Base-by-base conservation (phyloP, 2,797 vertebrate genomes). In the Pygocentrus nattereri region DNA sequence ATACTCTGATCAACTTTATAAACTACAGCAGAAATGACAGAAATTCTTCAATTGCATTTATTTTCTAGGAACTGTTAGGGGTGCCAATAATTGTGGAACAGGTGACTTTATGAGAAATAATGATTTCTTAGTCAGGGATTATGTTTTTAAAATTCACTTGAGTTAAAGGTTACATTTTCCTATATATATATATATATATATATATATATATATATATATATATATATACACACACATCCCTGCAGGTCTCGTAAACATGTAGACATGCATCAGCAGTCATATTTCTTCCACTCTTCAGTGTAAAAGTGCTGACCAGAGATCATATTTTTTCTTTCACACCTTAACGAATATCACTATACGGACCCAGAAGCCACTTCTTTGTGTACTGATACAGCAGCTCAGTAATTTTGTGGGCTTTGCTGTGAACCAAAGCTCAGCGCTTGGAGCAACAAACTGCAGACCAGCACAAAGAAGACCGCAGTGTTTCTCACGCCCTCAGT, bases 401-500 rank as follows among this genome's bases (percentile, higher is more conserved):
- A 49, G 50, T 27, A 54, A 54, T 61, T 34, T 59, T 50, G 41
- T 8, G 23, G 58, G 44, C 50, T 76, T 67, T 47, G 50, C 44
- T 74, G 78, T 47, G 18, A 61, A 61, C 52, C 44, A 49, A 18
- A 79, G 67, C 65, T 61, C 34, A 38, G 61, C 80, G 27, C 64
- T 30, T 49, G 27, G 34, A 78, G 78, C 75, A 81, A 81, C 80
- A 74, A 81, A 81, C 19, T 25, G 59, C 52, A 72, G n/a, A 84
- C 30, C 50, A 64, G 73, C 34, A 83, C 44, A 77, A 78, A 76
- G 64, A 78, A 76, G 76, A 74, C 47, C 3, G 69, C 58, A 18
- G 44, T 19, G 71, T 83, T 44, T 85, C 84, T 82, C 87, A 88
- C 61, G 79, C 85, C 79, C 85, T 86, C 71, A 47, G 79, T 49